Conservation (phyloP, 2,113 vertebrate genomes). For the Phylloscopus trochiloides region DNA sequence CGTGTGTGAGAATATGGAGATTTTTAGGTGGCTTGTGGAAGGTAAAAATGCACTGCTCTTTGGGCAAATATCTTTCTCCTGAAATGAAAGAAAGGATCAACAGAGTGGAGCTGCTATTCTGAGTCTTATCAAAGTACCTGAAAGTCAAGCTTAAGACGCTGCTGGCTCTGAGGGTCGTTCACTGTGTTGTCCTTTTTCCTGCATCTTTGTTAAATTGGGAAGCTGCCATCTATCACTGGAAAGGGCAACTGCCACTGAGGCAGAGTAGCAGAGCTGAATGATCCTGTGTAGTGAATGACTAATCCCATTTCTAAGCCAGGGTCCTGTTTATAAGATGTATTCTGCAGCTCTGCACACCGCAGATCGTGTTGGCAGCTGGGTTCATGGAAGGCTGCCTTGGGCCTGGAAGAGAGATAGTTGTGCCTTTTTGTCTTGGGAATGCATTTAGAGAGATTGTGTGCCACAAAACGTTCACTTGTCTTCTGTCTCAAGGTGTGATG, state of each 20-base stretch:
- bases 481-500: neutral
- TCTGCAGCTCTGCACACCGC: neutral
- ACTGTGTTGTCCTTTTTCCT: neutral
- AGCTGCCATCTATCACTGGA: neutral
- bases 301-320: neutral
- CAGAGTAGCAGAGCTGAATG: neutral
- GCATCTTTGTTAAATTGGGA: neutral
- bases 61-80: neutral
- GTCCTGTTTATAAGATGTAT: neutral
- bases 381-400: neutral
- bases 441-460: neutral
- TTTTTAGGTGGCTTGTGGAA: neutral
- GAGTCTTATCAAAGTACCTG: neutral
- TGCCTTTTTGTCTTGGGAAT: neutral
- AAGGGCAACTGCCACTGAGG: conserved; percentile 25
- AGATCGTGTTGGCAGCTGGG: neutral
- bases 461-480: neutral
- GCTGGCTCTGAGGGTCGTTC: neutral
- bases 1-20: neutral
- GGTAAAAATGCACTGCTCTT: neutral
- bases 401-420: neutral
- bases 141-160: neutral
- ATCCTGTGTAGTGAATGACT: neutral
- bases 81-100: neutral
- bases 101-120: neutral